Evolutionary conservation across 2,797 vertebrate genomes (phyloP).

Genomic region (Moxostoma hubbsi): DNA sequence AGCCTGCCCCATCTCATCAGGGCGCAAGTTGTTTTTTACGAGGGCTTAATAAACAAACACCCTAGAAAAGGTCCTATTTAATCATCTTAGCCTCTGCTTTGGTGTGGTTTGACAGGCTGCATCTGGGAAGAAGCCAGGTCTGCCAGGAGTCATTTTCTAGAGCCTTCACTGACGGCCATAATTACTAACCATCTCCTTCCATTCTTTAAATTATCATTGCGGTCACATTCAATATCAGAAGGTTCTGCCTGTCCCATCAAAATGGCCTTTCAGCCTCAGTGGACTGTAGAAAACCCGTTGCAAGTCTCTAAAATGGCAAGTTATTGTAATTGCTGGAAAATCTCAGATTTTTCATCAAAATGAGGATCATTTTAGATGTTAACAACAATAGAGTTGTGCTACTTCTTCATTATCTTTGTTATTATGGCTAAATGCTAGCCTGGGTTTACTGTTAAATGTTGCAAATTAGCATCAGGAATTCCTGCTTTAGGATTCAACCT

Average conservation of each 20-base stretch:
- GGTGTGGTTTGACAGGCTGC: conserved; percentile 60
- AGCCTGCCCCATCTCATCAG: conserved; percentile 52
- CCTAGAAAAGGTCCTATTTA: conserved; percentile 62
- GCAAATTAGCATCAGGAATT: conserved; percentile 15
- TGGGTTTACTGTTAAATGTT: neutral
- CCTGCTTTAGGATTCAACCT: neutral
- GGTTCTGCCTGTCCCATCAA: conserved; percentile 42
- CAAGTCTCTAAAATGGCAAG: conserved; percentile 18
- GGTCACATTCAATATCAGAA: conserved; percentile 54
- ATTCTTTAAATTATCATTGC: conserved; percentile 63
- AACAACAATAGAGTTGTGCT: conserved; percentile 19
- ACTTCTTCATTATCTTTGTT: conserved; percentile 3
- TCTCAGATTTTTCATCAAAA: conserved; percentile 3
- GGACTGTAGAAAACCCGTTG: conserved; percentile 38
- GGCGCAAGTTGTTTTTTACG: conserved; percentile 56
- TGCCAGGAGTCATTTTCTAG: conserved; percentile 64
- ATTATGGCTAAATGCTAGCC: neutral
- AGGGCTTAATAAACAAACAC: conserved; percentile 60
- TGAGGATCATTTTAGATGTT: conserved; percentile 14
- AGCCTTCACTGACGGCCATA: conserved; percentile 59
- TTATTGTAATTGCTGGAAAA: conserved; percentile 14
- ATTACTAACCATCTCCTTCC: conserved; percentile 63
- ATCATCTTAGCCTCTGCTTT: conserved; percentile 63
- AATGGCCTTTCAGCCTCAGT: conserved; percentile 46
- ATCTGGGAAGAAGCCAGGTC: conserved; percentile 55